These are phyloP conservation scores for Electrophaes corylata DNA, from an alignment of 2,888 invertebrate genomes.

Conservation along the genomic window DNA sequence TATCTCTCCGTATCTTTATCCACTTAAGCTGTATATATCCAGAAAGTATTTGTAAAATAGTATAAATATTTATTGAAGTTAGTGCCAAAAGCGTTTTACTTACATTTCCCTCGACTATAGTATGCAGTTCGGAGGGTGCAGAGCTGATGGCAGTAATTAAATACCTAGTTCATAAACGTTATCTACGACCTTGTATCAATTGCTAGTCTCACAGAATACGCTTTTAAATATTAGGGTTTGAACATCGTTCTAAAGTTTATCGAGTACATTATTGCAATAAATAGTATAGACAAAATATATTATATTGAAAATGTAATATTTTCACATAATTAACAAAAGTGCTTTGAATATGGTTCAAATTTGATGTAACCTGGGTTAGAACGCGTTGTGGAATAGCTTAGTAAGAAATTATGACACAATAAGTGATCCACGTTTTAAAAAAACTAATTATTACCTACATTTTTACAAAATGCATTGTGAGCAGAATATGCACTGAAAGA, in stretches of 20 bases:
- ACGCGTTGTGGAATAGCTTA: conserved; percentile 43
- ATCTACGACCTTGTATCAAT: conserved; percentile 45
- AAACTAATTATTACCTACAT: conserved; percentile 41
- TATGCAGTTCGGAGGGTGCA: conserved; percentile 56
- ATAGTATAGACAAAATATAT: conserved; percentile 33
- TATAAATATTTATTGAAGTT: conserved; percentile 76
- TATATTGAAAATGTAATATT: conserved; percentile 42
- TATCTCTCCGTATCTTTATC: conserved; percentile 52
- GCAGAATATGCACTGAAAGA: conserved; percentile 64
- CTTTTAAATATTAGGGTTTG: conserved; percentile 67
- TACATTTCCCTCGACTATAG: conserved; percentile 62
- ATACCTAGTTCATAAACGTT: conserved; percentile 39
- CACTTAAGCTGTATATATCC: conserved; percentile 77
- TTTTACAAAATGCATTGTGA: conserved; percentile 34
- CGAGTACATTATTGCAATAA: conserved; percentile 35
- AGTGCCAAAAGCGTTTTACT: conserved; percentile 81
- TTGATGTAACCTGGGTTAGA: conserved; percentile 27
- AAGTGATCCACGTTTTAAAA: conserved; percentile 47
- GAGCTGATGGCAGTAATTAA: conserved; percentile 42
- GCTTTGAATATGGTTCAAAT: conserved; percentile 30
- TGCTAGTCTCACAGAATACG: conserved; percentile 62
- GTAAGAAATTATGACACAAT: conserved; percentile 39
- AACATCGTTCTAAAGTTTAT: conserved; percentile 43
- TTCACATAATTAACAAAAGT: conserved; percentile 39
- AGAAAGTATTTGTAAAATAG: conserved; percentile 74